A percentile compares a stretch with the other conserved stretches of the same genome.
phyloP scores from a whole-genome alignment of 2,888 invertebrate genomes.

The Seira ritae region DNA sequence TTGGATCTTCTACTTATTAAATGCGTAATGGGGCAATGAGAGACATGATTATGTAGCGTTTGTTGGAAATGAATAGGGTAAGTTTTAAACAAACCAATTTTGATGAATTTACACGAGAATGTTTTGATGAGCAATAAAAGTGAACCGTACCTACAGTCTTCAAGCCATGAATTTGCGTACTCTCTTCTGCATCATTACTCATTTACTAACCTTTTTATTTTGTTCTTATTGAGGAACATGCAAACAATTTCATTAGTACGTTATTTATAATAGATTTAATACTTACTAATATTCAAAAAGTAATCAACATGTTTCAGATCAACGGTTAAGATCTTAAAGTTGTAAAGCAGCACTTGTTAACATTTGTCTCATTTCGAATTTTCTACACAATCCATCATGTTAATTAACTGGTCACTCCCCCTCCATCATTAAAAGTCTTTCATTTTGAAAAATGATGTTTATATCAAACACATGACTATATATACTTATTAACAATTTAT shows the following conservation, averaged over 20 bases:
- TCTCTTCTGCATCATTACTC: too few species aligned
- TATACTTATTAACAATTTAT: neutral
- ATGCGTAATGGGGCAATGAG: too few species aligned
- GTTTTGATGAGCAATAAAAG: too few species aligned
- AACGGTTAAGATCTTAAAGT: neutral
- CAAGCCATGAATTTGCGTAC: too few species aligned
- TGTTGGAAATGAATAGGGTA: too few species aligned
- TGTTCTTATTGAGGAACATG: slow-evolving; percentile 21
- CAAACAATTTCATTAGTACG: slow-evolving; percentile 18
- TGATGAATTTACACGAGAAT: too few species aligned
- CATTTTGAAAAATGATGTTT: neutral
- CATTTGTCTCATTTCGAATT: neutral
- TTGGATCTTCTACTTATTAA: too few species aligned
- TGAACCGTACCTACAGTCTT: too few species aligned
- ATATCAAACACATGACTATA: neutral
- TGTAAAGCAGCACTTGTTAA: slow-evolving; percentile 14
- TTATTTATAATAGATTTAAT: neutral
- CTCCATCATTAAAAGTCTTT: slow-evolving; percentile 13
- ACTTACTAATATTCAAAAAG: too few species aligned
- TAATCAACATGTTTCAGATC: neutral
- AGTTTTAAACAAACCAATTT: too few species aligned
- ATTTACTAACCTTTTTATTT: too few species aligned
- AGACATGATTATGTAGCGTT: too few species aligned
- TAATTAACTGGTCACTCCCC: slow-evolving; percentile 1
- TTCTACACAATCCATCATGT: neutral